Base-by-base conservation (phyloP, 1,140 invertebrate genomes). In the Archegozetes longisetosus region DNA sequence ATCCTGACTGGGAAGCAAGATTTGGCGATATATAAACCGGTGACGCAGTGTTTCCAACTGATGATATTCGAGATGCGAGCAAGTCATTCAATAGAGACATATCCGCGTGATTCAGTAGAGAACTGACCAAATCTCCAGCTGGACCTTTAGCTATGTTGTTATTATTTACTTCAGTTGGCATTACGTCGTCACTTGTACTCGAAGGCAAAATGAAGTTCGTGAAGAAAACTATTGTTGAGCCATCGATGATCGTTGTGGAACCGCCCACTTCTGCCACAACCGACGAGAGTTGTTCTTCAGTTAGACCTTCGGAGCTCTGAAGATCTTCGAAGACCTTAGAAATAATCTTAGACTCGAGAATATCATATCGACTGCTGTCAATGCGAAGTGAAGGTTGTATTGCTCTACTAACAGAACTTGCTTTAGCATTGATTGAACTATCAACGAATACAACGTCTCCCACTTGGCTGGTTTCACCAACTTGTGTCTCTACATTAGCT, bases 141-240 rank as follows among this genome's bases (percentile, higher is more conserved):
- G 58, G 58, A 28, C 51, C 51, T 22, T 53, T 60, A 25, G 58
- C 53, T 13, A 22, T 22, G n/a, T 60, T 50, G 23, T 32, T 60
- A 14, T 52, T 32, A 48, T 60, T 56, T 6, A 20, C n/a, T 2
- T 50, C 58, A 2, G 58, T n/a, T 47, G 20, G 53, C 4, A 24
- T n/a, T 13, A 58, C 28, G 32, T 40, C 17, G 6, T 40, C 32
- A 17, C 17, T 40, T 6, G 17, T 17, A 60, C 14, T 53, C 22
- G 58, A 59, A 17, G 58, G 58, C n/a, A 53, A 28, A 32, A 65
- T 64, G 46, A 65, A 63, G 53, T 67, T 65, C 4, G 66, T 64
- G 58, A 67, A 67, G 14, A 64, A 61, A 20, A 67, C 64, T 13
- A 66, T 53, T n/a, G 65, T 64, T 2, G 62, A 62, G 25, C 61